Base-by-base conservation (phyloP, 2,888 invertebrate species). In the Ectemnius lituratus region DNA sequence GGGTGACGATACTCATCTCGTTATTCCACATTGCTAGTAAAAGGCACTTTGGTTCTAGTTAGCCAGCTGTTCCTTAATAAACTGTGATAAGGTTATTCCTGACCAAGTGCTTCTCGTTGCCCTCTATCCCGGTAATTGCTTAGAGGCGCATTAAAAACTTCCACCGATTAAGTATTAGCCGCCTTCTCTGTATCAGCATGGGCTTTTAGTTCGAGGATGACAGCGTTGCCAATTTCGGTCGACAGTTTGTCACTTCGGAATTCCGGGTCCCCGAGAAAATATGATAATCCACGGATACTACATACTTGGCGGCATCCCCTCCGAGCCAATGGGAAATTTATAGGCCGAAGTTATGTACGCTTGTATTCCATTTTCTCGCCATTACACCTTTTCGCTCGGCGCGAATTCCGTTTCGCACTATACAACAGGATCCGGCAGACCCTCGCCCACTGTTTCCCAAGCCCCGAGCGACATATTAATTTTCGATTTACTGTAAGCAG, bases 171-270 rank as follows among this genome's bases (percentile, higher is more conserved):
- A 37, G 37, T 37, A 37, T 37, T 11, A 11, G 37, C 8, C 63
- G 61, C 67, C 62, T 37, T 45, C 63, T 58, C 71, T 58, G 58
- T 45, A 52, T 18, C 52, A 27, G 60, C 63, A 52, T 67, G 63
- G 69, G 70, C 57, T 62, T 23, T 46, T n/a, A 14, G 16, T 52
- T 37, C 67, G 75, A 70, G 71, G 66, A 68, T 73, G 80, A 77
- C 79, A 80, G 77, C 70, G 71, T 56, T 56, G 70, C 57, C 78
- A 82, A 80, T 82, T 80, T 82, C 70, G 64, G 20, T 62, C 68
- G 78, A 74, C 78, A 67, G 72, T 80, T 76, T 75, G 72, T 68
- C 78, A 68, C 56, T 62, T 8, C 37, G 67, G 58, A 75, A 65
- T 78, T 37, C 70, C 72, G 62, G 70, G 71, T 62, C 70, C 61